Evolutionary conservation across 2,888 invertebrate genomes (phyloP), one percentile per base, ranked within the genome.

Genomic region (Nysson spinosus): DNA sequence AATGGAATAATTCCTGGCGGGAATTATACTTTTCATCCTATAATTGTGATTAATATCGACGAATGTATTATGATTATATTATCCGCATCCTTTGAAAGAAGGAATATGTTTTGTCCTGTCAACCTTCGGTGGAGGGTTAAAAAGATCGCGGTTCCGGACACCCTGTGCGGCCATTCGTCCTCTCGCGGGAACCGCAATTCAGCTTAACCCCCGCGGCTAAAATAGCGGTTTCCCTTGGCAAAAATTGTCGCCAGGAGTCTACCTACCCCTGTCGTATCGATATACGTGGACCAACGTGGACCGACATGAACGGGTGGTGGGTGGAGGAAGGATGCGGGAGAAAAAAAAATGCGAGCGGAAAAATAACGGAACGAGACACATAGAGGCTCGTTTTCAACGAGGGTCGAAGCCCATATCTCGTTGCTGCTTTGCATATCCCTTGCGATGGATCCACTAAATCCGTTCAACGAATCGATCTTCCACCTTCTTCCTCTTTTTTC

Each of bases 401-500:
- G 54, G 34, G 42, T 52, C 30, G 69, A 52, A 49, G 55, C 50
- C n/a, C 44, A 30, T 70, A 62, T 77, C 67, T 73, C 70, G 62
- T 50, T 17, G 37, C 72, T 79, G 52, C 67, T 80, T 80, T 80
- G 72, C 79, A 80, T 80, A 79, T 70, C 63, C 75, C 69, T 46
- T 40, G 40, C 76, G 78, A 80, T 78, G 77, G 78, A 72, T 72
- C 72, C 65, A 56, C 77, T 72, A 75, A 79, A 80, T 80, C 78
- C 69, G 70, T 68, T 42, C 56, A 50, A 55, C 63, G 68, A 63
- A 71, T 80, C 65, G 72, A 69, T 75, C 68, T 60, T 68, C 57
- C 62, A 43, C 68, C 43, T 37, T 30, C 37, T 14, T 11, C 16
- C 0, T 40, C 26, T 50, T 16, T 49, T 35, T 17, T 39, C 9